Percentiles rank a stretch among this genome's conserved stretches.
phyloP scores from a whole-genome alignment of 2,888 invertebrate genomes.

The Zelleria hepariella region DNA sequence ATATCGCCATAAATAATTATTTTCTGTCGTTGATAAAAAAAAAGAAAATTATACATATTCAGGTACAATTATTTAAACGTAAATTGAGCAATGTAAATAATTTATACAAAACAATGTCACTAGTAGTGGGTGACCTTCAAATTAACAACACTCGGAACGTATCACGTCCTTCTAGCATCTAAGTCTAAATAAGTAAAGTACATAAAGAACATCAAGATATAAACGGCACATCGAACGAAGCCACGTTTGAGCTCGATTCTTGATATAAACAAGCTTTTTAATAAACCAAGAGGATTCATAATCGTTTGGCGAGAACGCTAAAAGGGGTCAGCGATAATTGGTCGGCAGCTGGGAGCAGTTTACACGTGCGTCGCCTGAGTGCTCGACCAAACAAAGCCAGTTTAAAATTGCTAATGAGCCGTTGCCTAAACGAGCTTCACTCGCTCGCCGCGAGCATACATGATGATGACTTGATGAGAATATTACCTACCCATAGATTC shows the following conservation, averaged over 20 bases:
- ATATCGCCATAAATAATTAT: too few relatives aligned
- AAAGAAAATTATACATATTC: neutral
- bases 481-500: too few relatives aligned
- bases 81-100: neutral
- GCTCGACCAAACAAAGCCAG: constrained; percentile 44
- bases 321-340: constrained; percentile 1
- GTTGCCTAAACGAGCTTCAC: constrained; percentile 42
- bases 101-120: constrained; percentile 2
- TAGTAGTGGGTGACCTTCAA: constrained; percentile 1
- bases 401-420: constrained; percentile 60
- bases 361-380: constrained; percentile 27
- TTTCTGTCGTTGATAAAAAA: too few relatives aligned
- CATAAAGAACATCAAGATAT: constrained; percentile 11
- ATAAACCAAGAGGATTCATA: neutral
- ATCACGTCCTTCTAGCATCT: neutral
- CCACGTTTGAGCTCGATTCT: neutral
- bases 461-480: too few relatives aligned
- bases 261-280: neutral
- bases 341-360: neutral
- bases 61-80: neutral
- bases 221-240: constrained; percentile 11
- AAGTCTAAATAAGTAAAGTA: constrained; percentile 10
- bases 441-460: constrained; percentile 30
- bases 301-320: neutral
- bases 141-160: neutral